Evolutionary conservation across 1,140 invertebrate genomes (phyloP), one percentile per base, ranked within the genome.

Genomic region (Nilaparvata lugens): DNA sequence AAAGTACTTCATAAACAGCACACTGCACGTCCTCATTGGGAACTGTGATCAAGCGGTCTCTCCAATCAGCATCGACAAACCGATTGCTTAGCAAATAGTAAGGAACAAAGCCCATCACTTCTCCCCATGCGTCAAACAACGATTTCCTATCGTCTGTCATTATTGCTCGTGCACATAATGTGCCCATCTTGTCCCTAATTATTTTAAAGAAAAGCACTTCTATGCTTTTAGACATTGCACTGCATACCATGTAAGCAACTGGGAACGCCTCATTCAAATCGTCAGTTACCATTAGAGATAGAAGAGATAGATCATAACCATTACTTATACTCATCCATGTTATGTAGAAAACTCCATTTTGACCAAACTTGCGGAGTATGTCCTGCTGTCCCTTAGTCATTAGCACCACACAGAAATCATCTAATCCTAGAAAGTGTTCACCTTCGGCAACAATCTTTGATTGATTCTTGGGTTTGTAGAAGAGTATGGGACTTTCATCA

Each of bases 301-400:
- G 25, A 9, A 59, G 16, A 54, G 45, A 45, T n/a, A 62, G 19
- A n/a, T 45, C 57, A 35, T 40, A 19, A 43, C 18, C 23, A 31
- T 52, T 55, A 14, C 23, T 55, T 43, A 56, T 45, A 13, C 35
- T 58, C 13, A 58, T 31, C n/a, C 23, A 21, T 5, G 61, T 38
- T 16, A 62, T 43, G 21, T 62, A 62, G 18, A 58, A 58, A n/a
- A 59, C 51, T n/a, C 56, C 55, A 40, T 57, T 55, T 24, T 58
- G 28, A 7, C 51, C 56, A 23, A 58, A 59, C 38, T 62, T 62
- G 19, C 52, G 31, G 4, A 57, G 18, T 6, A 62, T 21, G 18
- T 62, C 61, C 25, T 40, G 28, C 18, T 62, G 61, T 13, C 61
- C 61, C 38, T 42, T 57, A 4, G 61, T 62, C 56, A 62, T 62